A percentile compares a stretch with the other conserved stretches of the same genome.
phyloP scores from a whole-genome alignment of 2,888 invertebrate genomes.

The Xanthorhoe spadicearia region DNA sequence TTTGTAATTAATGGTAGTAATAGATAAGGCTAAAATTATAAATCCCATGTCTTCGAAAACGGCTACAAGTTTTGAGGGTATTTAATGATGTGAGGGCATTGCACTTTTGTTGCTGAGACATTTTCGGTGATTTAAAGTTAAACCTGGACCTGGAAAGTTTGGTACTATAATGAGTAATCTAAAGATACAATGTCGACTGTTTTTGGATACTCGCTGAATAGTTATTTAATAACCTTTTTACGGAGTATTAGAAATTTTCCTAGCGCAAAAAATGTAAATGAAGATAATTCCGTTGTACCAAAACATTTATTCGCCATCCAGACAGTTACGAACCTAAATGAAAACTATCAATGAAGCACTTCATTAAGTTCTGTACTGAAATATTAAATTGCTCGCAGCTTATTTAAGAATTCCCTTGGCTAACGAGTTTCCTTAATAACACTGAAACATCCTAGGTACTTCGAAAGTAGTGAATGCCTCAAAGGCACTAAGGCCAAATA shows the following conservation, averaged over 20 bases:
- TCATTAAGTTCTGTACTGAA: conserved; percentile 7
- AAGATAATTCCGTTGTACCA: background rate
- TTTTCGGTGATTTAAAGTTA: too few species aligned
- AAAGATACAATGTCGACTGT: too few species aligned
- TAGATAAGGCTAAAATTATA: too few species aligned
- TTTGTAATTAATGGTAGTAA: too few species aligned
- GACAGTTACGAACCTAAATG: background rate
- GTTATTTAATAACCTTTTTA: too few species aligned
- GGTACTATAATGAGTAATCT: too few species aligned
- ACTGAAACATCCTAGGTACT: conserved; percentile 36
- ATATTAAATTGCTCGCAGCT: conserved; percentile 11
- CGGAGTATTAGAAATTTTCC: background rate
- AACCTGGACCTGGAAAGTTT: too few species aligned
- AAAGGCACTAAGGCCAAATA: conserved; percentile 63
- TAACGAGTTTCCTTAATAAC: conserved; percentile 35
- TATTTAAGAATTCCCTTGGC: conserved; percentile 37
- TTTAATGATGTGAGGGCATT: too few species aligned
- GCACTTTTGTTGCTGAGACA: too few species aligned
- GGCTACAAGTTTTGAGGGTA: too few species aligned
- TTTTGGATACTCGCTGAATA: too few species aligned
- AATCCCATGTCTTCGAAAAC: too few species aligned
- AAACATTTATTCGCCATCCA: background rate
- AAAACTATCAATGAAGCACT: conserved; percentile 22
- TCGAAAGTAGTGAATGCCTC: conserved; percentile 47
- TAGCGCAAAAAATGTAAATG: background rate